Evolutionary conservation across 2,113 vertebrate genomes (phyloP).

Genomic region (Romanogobio albipinnatus): DNA sequence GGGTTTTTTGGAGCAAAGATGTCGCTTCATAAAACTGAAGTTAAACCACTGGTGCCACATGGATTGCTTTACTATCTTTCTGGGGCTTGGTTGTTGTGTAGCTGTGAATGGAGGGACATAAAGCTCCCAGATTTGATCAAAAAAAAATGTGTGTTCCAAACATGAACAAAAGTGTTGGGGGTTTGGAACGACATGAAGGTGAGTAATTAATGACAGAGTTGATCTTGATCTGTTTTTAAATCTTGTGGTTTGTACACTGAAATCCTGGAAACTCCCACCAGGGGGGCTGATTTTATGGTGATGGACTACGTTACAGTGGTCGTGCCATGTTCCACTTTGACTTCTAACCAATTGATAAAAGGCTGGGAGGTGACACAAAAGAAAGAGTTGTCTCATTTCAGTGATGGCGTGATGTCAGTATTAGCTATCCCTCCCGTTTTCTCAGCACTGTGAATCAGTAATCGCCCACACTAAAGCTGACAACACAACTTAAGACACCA

Average conservation of each 20-base stretch:
- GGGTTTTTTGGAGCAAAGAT: no score
- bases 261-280: conserved; percentile 17
- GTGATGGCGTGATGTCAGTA: background rate
- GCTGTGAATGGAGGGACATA: no score
- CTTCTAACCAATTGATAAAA: background rate
- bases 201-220: no score
- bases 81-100: no score
- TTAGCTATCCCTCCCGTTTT: conserved; percentile 47
- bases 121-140: no score
- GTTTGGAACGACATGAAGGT: no score
- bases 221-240: background rate
- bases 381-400: conserved; percentile 25
- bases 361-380: background rate
- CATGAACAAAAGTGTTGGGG: no score
- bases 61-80: no score
- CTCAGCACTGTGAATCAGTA: conserved; percentile 54
- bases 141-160: no score
- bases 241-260: background rate
- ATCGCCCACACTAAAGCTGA: conserved; percentile 21
- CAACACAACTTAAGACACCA: background rate
- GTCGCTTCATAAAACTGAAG: no score
- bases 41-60: no score
- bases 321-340: background rate
- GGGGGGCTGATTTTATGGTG: background rate
- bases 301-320: background rate